A percentile compares a stretch with the other conserved stretches of the same genome.
These are phyloP conservation scores for Diarsia mendica DNA, from an alignment of 2,888 invertebrate species.

Conservation along the genomic window DNA sequence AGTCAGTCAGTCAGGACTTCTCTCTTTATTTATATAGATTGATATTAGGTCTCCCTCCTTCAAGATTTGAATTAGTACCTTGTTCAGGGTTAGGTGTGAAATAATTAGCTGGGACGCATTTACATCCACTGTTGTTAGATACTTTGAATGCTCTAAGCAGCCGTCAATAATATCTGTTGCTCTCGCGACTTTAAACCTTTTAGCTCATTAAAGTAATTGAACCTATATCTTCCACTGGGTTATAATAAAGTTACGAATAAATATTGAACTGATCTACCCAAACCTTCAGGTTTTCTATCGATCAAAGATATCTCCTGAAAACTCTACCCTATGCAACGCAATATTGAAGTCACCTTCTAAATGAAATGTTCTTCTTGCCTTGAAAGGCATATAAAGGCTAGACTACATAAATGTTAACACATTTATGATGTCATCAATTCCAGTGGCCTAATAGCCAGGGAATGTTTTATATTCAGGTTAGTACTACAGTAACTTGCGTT, in stretches of 20 bases:
- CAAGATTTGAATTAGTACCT: not conserved
- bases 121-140: not conserved
- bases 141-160: not conserved
- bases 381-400: slow-evolving; percentile 43
- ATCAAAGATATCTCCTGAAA: not conserved
- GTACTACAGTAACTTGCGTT: slow-evolving; percentile 50
- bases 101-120: not conserved
- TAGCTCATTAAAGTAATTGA: not conserved
- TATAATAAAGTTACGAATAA: not conserved
- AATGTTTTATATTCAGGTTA: slow-evolving; percentile 51
- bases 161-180: not conserved
- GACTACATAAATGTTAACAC: slow-evolving; percentile 49
- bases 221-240: not conserved
- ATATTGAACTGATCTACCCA: not conserved
- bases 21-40: too few species aligned
- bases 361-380: slow-evolving; percentile 15
- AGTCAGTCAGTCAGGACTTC: too few species aligned
- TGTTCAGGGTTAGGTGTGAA: not conserved
- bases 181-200: not conserved
- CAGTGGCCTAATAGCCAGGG: slow-evolving; percentile 44
- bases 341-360: slow-evolving; percentile 16
- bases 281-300: not conserved
- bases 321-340: not conserved
- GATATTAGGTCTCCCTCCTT: not conserved
- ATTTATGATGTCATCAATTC: slow-evolving; percentile 58